Percentiles rank a stretch among this genome's conserved stretches.
These are phyloP conservation scores for Muschampia staudingeri DNA, from an alignment of 2,888 invertebrate species.

Conservation along the genomic window DNA sequence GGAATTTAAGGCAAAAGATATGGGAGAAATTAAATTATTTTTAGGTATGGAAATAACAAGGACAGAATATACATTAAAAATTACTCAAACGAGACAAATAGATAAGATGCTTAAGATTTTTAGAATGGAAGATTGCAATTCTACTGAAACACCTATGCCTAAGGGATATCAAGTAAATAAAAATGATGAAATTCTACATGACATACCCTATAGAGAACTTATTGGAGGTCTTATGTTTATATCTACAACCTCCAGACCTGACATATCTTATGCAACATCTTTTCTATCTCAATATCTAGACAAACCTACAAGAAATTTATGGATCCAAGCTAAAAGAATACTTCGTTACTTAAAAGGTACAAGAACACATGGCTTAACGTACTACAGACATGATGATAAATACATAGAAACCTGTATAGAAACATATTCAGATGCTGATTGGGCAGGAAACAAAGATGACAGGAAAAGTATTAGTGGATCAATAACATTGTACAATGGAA, in stretches of 20 bases:
- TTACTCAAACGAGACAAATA: neutral
- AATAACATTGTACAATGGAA: neutral
- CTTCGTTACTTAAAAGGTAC: neutral
- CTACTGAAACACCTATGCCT: neutral
- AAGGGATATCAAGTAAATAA: neutral
- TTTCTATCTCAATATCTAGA: neutral
- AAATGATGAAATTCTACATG: neutral
- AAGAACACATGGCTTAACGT: neutral
- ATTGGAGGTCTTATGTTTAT: neutral
- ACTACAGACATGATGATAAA: neutral
- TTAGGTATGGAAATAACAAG: neutral
- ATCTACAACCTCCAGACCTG: neutral
- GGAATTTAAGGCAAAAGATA: neutral
- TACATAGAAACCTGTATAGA: neutral
- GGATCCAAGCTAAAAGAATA: neutral
- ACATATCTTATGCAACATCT: conserved; percentile 2
- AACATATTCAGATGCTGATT: conserved; percentile 3
- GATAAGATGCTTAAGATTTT: neutral
- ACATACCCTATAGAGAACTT: neutral
- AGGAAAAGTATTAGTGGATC: neutral
- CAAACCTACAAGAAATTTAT: neutral
- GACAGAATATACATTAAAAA: neutral
- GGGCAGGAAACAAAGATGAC: neutral
- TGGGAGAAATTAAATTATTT: neutral
- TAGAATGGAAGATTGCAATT: neutral